Evolutionary conservation across 2,888 invertebrate species (phyloP).

Genomic region (Andricus quercusramuli): DNA sequence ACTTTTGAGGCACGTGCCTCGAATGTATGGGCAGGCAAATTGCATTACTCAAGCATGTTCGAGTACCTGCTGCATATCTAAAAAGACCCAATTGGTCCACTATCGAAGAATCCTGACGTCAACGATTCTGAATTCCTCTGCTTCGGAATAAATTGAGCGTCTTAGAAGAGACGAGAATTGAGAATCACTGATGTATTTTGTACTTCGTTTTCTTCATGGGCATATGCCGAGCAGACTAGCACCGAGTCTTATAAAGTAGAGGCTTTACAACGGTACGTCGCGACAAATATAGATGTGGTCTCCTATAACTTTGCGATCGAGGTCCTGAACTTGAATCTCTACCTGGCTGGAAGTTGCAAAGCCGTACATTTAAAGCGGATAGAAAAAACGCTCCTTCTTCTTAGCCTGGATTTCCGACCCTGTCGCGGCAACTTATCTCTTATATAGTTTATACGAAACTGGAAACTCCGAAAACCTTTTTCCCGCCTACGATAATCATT

Average conservation of each 20-base stretch:
- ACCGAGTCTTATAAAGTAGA: constrained; percentile 35
- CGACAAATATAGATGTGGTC: constrained; percentile 41
- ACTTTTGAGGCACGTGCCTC: constrained; percentile 27
- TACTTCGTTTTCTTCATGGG: constrained; percentile 26
- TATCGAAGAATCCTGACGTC: constrained; percentile 7
- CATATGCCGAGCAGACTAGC: constrained; percentile 14
- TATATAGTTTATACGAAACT: constrained; percentile 1
- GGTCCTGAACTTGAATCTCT: constrained; percentile 39
- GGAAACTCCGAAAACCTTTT: not conserved
- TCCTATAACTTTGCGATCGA: constrained; percentile 36
- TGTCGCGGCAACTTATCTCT: constrained; percentile 10
- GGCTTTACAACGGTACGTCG: constrained; percentile 38
- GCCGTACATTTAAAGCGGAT: constrained; percentile 36
- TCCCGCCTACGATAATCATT: not conserved
- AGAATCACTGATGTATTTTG: constrained; percentile 32
- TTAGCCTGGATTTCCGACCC: constrained; percentile 22
- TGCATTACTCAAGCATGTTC: constrained; percentile 25
- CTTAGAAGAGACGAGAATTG: not conserved
- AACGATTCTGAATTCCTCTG: not conserved
- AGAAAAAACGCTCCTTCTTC: constrained; percentile 22
- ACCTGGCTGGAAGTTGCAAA: constrained; percentile 35
- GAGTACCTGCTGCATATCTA: constrained; percentile 26
- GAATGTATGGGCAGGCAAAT: constrained; percentile 9
- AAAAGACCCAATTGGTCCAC: constrained; percentile 24
- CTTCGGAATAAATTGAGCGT: constrained; percentile 12